Conservation (phyloP, 2,113 vertebrate species). For the Callionymus lyra region DNA sequence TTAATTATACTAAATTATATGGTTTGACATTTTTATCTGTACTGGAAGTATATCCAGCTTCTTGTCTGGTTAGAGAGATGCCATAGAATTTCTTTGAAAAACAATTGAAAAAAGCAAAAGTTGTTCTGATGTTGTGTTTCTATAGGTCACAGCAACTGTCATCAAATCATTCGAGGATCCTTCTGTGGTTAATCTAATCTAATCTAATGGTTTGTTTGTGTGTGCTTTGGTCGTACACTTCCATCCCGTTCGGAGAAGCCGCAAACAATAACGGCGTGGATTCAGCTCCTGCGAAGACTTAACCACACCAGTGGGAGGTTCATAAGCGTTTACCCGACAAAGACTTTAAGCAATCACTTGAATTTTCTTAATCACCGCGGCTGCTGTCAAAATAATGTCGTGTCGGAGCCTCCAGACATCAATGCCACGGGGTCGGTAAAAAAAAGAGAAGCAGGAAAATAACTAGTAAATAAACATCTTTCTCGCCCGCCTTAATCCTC, state of each 20-base stretch:
- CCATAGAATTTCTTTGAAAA: too few relatives aligned
- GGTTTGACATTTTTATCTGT: too few relatives aligned
- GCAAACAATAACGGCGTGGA: constrained; percentile 23
- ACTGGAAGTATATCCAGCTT: too few relatives aligned
- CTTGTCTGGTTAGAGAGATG: too few relatives aligned
- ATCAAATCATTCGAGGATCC: neutral
- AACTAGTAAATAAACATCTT: constrained; percentile 51
- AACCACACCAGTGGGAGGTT: neutral
- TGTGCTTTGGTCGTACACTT: constrained; percentile 11
- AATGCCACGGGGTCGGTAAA: constrained; percentile 26
- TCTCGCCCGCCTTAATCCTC: constrained; percentile 30
- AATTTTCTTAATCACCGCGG: constrained; percentile 52
- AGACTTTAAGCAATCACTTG: constrained; percentile 52
- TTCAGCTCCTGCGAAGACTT: constrained; percentile 8
- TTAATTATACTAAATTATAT: too few relatives aligned
- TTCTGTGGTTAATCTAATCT: constrained; percentile 5
- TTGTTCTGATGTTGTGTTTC: too few relatives aligned
- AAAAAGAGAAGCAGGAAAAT: constrained; percentile 13
- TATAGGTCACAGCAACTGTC: too few relatives aligned
- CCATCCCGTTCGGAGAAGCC: constrained; percentile 7
- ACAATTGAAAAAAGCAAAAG: too few relatives aligned
- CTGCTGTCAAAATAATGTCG: constrained; percentile 42
- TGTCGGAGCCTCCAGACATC: constrained; percentile 31
- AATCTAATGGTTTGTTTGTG: constrained; percentile 5
- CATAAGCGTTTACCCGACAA: constrained; percentile 44